Conservation (phyloP, 2,888 invertebrate species). For the Cheilosia variabilis region DNA sequence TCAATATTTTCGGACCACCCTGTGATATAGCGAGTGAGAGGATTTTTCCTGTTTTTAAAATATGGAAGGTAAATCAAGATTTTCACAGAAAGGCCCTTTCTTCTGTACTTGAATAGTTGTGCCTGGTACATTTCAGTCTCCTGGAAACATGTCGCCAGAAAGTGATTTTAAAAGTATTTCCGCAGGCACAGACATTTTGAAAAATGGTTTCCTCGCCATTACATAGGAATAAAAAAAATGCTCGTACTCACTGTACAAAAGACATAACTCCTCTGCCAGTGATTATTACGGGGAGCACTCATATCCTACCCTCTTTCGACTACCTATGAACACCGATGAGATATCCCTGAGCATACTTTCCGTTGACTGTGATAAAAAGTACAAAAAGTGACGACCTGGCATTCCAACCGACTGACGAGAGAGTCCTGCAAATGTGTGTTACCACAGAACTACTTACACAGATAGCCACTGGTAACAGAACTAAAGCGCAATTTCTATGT, state of each 20-base stretch:
- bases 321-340: constrained; percentile 32
- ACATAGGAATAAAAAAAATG: no score
- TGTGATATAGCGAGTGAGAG: no score
- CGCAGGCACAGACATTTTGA: no score
- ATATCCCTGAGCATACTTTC: constrained; percentile 51
- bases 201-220: no score
- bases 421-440: constrained; percentile 19
- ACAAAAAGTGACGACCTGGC: constrained; percentile 71
- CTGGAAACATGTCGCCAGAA: no score
- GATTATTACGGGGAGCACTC: constrained; percentile 34
- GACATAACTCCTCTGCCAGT: neutral
- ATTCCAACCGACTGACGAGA: constrained; percentile 63
- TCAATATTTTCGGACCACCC: no score
- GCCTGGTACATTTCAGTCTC: no score
- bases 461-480: constrained; percentile 45
- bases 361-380: constrained; percentile 46
- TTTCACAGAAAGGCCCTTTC: no score
- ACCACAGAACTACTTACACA: constrained; percentile 35
- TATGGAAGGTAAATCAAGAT: no score
- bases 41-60: no score
- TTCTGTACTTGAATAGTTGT: neutral
- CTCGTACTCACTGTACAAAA: constrained; percentile 40
- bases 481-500: neutral
- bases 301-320: constrained; percentile 1
- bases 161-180: neutral